Evolutionary conservation across 2,888 invertebrate species (phyloP).

Genomic region (Clusia tigrina): DNA sequence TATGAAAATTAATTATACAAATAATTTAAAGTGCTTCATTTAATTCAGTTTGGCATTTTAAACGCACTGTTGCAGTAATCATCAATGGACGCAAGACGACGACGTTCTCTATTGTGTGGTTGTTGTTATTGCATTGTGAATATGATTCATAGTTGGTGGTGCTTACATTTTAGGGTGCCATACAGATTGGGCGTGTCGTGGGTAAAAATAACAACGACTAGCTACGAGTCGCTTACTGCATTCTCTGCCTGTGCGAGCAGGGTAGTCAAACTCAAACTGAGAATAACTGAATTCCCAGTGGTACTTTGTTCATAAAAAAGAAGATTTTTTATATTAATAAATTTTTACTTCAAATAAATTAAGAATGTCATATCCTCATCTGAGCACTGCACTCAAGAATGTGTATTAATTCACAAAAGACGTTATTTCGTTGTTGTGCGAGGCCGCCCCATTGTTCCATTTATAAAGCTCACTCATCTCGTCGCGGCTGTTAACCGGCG

Average conservation of each 20-base stretch:
- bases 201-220: not conserved
- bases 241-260: not conserved
- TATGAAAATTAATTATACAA: too few species aligned
- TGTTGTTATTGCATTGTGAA: not conserved
- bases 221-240: not conserved
- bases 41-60: too few species aligned
- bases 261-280: not conserved
- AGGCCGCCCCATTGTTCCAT: not conserved
- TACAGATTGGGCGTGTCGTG: constrained; percentile 8
- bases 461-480: not conserved
- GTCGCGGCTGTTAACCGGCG: not conserved
- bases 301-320: not conserved
- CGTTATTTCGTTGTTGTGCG: not conserved
- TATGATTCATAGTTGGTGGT: not conserved
- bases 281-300: not conserved
- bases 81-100: too few species aligned
- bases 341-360: constrained; percentile 3
- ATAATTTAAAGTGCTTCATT: too few species aligned
- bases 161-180: not conserved
- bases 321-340: not conserved
- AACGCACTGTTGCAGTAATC: too few species aligned
- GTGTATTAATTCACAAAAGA: constrained; percentile 1
- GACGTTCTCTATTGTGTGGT: not conserved
- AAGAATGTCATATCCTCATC: constrained; percentile 3
- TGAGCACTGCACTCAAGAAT: not conserved